These are phyloP conservation scores for Prunella fulvescens DNA, from an alignment of 2,113 vertebrate genomes.

Conservation along the genomic window DNA sequence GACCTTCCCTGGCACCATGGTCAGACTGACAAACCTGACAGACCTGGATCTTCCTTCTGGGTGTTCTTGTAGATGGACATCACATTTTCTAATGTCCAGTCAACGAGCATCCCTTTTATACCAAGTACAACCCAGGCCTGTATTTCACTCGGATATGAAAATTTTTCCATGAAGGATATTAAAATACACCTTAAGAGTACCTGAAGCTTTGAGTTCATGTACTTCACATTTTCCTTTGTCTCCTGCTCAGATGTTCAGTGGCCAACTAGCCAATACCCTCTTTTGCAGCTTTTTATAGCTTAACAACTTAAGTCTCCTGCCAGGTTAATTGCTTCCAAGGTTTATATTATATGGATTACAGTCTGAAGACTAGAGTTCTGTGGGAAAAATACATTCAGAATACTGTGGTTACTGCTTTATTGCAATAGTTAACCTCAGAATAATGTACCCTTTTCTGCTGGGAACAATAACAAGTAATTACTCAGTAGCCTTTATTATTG, in stretches of 20 bases:
- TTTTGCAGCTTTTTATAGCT: not conserved
- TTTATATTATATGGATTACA: not conserved
- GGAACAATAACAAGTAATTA: slow-evolving; percentile 15
- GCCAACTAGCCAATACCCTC: not conserved
- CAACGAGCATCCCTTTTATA: not conserved
- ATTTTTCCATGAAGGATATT: not conserved
- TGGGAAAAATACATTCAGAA: not conserved
- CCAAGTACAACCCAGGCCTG: not conserved
- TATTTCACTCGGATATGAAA: not conserved
- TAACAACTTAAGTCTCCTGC: not conserved
- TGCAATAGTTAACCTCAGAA: not conserved
- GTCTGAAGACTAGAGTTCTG: not conserved
- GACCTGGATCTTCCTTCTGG: not conserved
- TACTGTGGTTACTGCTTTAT: slow-evolving; percentile 1
- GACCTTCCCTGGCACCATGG: accelerated
- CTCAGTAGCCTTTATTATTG: not conserved
- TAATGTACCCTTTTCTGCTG: slow-evolving; percentile 6
- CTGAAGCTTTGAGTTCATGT: not conserved
- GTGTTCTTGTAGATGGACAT: not conserved
- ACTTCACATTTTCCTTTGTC: not conserved
- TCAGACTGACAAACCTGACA: not conserved
- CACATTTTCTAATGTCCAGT: not conserved
- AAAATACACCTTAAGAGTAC: not conserved
- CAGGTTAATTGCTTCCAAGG: not conserved
- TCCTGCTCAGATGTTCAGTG: not conserved